Conservation (phyloP, 1,140 invertebrate species). For the Drosophila athabasca region DNA sequence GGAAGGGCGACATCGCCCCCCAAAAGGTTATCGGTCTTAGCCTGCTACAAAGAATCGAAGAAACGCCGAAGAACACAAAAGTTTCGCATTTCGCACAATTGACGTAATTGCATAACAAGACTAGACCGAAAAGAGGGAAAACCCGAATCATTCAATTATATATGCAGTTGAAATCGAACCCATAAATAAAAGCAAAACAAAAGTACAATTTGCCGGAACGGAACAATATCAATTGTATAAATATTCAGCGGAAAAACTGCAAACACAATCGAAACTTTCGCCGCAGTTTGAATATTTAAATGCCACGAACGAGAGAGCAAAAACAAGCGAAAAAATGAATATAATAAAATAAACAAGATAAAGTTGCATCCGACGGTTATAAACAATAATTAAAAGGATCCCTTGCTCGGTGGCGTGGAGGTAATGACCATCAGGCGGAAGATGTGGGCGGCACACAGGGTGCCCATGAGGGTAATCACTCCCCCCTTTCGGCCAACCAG, state of each 20-base stretch:
- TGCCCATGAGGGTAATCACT: conserved; percentile 35
- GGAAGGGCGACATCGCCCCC: not conserved
- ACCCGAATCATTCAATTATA: conserved; percentile 62
- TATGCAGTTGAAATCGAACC: conserved; percentile 63
- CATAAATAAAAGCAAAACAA: conserved; percentile 51
- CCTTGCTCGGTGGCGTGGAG: conserved; percentile 23
- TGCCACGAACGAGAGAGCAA: conserved; percentile 6
- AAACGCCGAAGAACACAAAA: not conserved
- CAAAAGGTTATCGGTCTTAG: conserved; percentile 45
- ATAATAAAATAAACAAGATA: conserved; percentile 49
- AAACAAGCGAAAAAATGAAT: conserved; percentile 14
- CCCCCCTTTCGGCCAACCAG: conserved; percentile 13
- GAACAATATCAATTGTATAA: conserved; percentile 61
- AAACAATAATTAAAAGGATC: conserved; percentile 80
- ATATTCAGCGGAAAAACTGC: conserved; percentile 57
- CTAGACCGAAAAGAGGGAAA: not conserved
- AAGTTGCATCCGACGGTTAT: conserved; percentile 71
- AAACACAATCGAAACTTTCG: conserved; percentile 73
- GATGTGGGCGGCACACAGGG: conserved; percentile 8
- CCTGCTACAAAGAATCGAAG: not conserved
- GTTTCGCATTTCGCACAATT: not conserved
- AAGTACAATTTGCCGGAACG: conserved; percentile 52
- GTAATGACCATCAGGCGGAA: conserved; percentile 37
- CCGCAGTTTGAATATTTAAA: conserved; percentile 66
- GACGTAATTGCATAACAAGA: conserved; percentile 14